A percentile compares a stretch with the other conserved stretches of the same genome.
phyloP scores from a whole-genome alignment of 2,113 vertebrate species.

The Geothlypis trichas region DNA sequence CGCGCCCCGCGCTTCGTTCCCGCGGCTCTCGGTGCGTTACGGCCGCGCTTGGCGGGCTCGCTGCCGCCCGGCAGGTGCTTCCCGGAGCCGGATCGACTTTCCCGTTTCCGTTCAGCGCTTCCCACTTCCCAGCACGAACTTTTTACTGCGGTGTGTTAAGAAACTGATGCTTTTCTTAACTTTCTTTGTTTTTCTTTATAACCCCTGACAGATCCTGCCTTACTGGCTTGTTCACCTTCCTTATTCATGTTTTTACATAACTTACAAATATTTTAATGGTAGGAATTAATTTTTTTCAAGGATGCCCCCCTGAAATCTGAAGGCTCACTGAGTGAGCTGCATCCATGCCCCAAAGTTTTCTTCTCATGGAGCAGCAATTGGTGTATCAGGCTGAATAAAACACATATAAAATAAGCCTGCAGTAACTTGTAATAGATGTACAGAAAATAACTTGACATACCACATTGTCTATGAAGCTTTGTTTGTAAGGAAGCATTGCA shows the following conservation, averaged over 20 bases:
- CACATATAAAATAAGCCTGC: neutral
- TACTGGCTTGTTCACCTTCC: neutral
- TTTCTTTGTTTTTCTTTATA: neutral
- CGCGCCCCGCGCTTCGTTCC: neutral
- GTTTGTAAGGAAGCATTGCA: neutral
- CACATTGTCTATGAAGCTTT: neutral
- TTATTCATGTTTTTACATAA: neutral
- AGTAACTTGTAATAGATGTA: neutral
- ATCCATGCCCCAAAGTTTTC: neutral
- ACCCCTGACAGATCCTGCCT: neutral
- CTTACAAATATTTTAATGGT: neutral
- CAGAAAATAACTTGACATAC: neutral
- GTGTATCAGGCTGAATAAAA: neutral
- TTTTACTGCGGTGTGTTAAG: neutral
- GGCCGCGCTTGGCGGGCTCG: neutral
- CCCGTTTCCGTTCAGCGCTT: neutral
- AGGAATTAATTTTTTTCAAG: neutral
- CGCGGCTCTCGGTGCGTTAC: fast-evolving
- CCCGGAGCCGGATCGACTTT: neutral
- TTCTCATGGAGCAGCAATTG: neutral
- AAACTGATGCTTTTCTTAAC: neutral
- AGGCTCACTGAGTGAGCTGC: neutral
- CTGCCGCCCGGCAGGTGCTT: neutral
- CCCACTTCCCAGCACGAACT: neutral
- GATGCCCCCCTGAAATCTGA: neutral